These are phyloP conservation scores for Automeris io DNA, from an alignment of 2,888 invertebrate species.

Conservation along the genomic window DNA sequence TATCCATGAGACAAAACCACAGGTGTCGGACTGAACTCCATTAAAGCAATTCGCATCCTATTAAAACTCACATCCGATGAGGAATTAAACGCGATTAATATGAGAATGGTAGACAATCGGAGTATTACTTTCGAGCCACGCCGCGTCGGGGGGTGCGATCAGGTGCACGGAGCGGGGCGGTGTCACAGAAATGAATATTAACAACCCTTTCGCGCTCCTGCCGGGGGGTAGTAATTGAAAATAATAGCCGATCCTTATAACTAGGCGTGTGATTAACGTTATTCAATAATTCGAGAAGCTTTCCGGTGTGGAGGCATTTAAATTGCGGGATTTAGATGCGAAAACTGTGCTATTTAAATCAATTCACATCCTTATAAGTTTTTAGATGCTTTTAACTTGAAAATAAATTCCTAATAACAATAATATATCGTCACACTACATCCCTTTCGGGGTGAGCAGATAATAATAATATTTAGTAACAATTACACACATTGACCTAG, in stretches of 20 bases:
- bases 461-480: no score
- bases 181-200: slow-evolving; percentile 63
- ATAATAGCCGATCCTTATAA: slow-evolving; percentile 52
- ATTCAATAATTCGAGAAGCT: slow-evolving; percentile 36
- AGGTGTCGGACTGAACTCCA: slow-evolving; percentile 14
- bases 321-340: no score
- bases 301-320: not conserved
- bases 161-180: slow-evolving; percentile 33
- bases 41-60: slow-evolving; percentile 21
- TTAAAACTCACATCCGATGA: slow-evolving; percentile 18
- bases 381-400: no score
- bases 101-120: slow-evolving; percentile 27
- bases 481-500: no score
- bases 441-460: no score
- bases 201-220: slow-evolving; percentile 59
- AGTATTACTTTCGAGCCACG: slow-evolving; percentile 19
- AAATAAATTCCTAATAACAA: no score
- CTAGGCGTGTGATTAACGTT: slow-evolving; percentile 53
- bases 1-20: slow-evolving; percentile 10
- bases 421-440: no score
- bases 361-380: no score
- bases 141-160: slow-evolving; percentile 20
- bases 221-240: slow-evolving; percentile 51
- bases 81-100: slow-evolving; percentile 54
- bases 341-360: no score